A percentile compares a stretch with the other conserved stretches of the same genome.
Evolutionary conservation across 2,888 invertebrate species (phyloP).

Genomic region (Caenorhabditis zanzibari): DNA sequence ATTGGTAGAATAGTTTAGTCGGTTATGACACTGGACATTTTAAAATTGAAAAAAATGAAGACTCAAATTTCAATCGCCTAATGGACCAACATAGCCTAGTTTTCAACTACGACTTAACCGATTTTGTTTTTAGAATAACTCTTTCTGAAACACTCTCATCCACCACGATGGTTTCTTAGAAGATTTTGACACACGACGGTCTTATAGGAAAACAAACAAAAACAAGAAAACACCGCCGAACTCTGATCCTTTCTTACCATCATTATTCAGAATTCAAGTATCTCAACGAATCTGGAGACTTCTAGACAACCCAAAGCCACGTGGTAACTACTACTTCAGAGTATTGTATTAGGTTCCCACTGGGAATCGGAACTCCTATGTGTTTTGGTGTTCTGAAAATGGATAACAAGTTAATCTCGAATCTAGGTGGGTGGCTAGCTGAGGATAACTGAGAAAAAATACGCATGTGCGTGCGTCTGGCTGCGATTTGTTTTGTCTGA

Average conservation of each 20-base stretch:
- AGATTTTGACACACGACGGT: constrained; percentile 1
- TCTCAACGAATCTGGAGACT: neutral
- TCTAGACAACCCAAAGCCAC: constrained; percentile 18
- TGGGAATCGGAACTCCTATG: constrained; percentile 31
- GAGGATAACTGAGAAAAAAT: constrained; percentile 41
- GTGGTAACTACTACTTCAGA: constrained; percentile 23
- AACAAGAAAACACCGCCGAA: neutral
- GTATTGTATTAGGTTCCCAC: constrained; percentile 27
- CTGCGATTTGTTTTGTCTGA: constrained; percentile 30
- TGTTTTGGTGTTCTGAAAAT: constrained; percentile 51
- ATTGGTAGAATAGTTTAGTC: no score
- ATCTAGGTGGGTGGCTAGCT: constrained; percentile 55
- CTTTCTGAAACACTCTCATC: neutral
- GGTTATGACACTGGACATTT: no score
- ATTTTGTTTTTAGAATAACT: neutral
- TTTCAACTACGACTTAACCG: neutral
- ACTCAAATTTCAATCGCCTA: no score
- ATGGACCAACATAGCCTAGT: neutral
- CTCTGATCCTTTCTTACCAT: constrained; percentile 10
- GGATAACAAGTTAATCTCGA: constrained; percentile 57
- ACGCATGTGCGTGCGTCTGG: constrained; percentile 29
- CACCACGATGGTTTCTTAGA: neutral
- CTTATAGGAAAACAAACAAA: constrained; percentile 11
- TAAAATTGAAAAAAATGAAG: no score
- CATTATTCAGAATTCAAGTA: neutral